Evolutionary conservation across 1,140 invertebrate species (phyloP).

Genomic region (Nylanderia fulva): DNA sequence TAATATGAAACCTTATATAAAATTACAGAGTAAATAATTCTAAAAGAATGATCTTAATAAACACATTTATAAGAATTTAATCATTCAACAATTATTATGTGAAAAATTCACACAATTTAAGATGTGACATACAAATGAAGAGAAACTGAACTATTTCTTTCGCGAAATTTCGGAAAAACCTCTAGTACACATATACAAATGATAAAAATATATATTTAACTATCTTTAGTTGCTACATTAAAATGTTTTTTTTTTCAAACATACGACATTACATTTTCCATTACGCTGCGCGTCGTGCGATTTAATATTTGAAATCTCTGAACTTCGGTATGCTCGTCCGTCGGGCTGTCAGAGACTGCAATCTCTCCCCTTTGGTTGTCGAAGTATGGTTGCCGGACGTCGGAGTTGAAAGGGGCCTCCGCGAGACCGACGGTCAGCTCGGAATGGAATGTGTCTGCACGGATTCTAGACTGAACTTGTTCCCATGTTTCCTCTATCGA

Average conservation of each 20-base stretch:
- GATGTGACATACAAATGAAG: too few species aligned
- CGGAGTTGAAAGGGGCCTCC: constrained; percentile 74
- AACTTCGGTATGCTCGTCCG: constrained; percentile 79
- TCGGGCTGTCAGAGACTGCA: constrained; percentile 79
- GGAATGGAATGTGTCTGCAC: constrained; percentile 84
- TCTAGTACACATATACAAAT: neutral
- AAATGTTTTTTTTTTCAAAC: neutral
- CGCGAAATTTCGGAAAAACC: neutral
- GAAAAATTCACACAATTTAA: neutral
- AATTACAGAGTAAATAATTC: neutral
- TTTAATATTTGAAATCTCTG: constrained; percentile 69
- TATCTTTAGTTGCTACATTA: neutral
- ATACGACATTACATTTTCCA: neutral
- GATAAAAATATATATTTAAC: neutral
- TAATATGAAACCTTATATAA: neutral
- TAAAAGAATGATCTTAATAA: neutral
- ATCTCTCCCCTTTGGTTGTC: constrained; percentile 81
- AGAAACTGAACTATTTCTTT: neutral
- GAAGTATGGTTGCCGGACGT: constrained; percentile 77
- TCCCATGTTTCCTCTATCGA: constrained; percentile 71
- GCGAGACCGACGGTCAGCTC: constrained; percentile 69
- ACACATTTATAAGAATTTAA: neutral
- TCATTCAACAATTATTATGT: neutral
- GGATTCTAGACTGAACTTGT: constrained; percentile 80
- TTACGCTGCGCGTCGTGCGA: constrained; percentile 6